phyloP scores from a whole-genome alignment of 2,113 vertebrate species.

The Hyaena hyaena region DNA sequence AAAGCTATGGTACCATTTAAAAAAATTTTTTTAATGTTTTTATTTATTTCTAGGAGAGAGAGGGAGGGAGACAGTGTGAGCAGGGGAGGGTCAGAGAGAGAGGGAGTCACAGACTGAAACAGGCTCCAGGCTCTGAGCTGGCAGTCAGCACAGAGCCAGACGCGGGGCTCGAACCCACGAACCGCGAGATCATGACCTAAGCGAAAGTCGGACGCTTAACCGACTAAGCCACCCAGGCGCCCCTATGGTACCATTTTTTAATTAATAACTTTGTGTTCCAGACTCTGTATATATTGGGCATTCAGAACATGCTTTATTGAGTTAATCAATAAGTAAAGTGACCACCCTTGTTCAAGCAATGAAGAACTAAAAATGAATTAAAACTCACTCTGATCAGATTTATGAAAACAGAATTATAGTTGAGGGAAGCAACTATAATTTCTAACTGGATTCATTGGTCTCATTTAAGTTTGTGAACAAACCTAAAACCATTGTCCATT shows the following conservation, averaged over 20 bases:
- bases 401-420: conserved; percentile 17
- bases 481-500: not conserved
- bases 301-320: not conserved
- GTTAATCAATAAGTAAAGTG: not conserved
- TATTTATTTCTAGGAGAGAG: too few species aligned
- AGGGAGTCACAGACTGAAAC: too few species aligned
- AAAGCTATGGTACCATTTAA: not conserved
- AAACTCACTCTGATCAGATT: not conserved
- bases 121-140: too few species aligned
- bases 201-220: too few species aligned
- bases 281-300: not conserved
- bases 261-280: not conserved
- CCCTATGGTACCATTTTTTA: not conserved
- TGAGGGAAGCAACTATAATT: not conserved
- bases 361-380: not conserved
- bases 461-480: conserved; percentile 3
- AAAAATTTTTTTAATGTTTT: too few species aligned
- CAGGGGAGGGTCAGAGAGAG: too few species aligned
- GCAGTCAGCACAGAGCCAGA: too few species aligned
- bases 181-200: too few species aligned
- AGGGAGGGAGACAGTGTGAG: too few species aligned
- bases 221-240: too few species aligned
- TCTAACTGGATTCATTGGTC: not conserved
- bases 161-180: too few species aligned
- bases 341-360: not conserved